A percentile compares a stretch with the other conserved stretches of the same genome.
Evolutionary conservation across 2,888 invertebrate genomes (phyloP).

Genomic region (Galeopsomyia nigrocyanea): DNA sequence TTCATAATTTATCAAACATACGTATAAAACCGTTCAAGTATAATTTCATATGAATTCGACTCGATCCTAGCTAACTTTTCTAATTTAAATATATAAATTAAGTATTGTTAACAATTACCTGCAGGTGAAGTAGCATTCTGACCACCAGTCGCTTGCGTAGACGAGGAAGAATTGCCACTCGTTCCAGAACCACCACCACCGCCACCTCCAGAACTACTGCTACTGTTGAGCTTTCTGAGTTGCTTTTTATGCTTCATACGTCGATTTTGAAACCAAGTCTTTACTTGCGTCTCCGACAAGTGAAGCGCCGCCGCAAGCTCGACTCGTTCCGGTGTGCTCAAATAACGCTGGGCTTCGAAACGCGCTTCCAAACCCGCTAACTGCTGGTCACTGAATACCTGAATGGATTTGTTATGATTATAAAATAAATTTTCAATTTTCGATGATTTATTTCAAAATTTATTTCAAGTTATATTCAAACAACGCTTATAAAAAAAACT

Average conservation of each 20-base stretch:
- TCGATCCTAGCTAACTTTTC: no score
- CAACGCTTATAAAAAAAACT: no score
- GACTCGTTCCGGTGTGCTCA: conserved; percentile 96
- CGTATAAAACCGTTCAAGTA: no score
- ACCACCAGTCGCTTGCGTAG: background rate
- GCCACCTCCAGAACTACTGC: conserved; percentile 47
- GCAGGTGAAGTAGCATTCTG: conserved; percentile 59
- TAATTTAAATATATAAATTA: background rate
- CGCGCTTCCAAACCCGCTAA: conserved; percentile 90
- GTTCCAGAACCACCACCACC: conserved; percentile 45
- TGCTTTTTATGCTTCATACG: conserved; percentile 98
- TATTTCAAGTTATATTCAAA: no score
- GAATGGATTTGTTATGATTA: no score
- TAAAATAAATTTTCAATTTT: background rate
- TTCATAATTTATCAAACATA: no score
- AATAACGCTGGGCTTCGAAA: conserved; percentile 94
- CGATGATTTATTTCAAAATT: no score
- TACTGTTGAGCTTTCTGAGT: conserved; percentile 77
- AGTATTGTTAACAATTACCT: conserved; percentile 52
- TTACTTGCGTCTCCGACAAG: conserved; percentile 95
- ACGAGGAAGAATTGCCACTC: background rate
- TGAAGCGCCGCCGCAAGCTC: conserved; percentile 93
- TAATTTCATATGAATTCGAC: no score
- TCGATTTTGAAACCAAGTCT: conserved; percentile 98
- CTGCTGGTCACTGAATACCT: conserved; percentile 83